Evolutionary conservation across 2,888 invertebrate genomes (phyloP).

Genomic region (Agriopis aurantiaria): DNA sequence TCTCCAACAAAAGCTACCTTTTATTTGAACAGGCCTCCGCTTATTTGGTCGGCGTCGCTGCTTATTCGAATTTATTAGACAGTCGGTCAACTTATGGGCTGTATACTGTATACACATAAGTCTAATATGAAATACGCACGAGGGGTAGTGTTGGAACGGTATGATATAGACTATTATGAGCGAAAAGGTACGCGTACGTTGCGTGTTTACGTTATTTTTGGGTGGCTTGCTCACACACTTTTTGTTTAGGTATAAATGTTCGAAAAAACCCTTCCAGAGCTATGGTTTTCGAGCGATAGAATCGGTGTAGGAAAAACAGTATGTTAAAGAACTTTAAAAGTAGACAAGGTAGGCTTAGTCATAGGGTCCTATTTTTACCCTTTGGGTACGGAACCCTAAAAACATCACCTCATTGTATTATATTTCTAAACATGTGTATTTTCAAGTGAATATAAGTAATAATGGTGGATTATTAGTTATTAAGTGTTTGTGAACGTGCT

Average conservation of each 20-base stretch:
- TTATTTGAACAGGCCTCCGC: constrained; percentile 53
- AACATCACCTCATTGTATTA: too few relatives aligned
- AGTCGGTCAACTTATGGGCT: constrained; percentile 49
- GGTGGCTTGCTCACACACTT: neutral
- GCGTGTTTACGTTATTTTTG: neutral
- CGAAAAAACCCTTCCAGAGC: neutral
- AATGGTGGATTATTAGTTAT: too few relatives aligned
- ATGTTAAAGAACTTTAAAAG: too few relatives aligned
- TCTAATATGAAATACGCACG: constrained; percentile 7
- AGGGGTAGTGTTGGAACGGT: neutral
- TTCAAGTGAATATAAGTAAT: too few relatives aligned
- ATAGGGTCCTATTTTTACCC: too few relatives aligned
- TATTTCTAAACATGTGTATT: too few relatives aligned
- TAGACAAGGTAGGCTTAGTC: too few relatives aligned
- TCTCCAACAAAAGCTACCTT: constrained; percentile 46
- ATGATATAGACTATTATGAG: neutral
- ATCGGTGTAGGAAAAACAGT: too few relatives aligned
- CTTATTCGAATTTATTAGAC: constrained; percentile 67
- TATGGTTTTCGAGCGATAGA: too few relatives aligned
- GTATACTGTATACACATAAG: neutral
- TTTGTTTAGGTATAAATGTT: neutral
- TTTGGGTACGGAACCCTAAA: too few relatives aligned
- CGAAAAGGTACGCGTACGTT: neutral
- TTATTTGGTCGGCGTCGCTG: constrained; percentile 43
- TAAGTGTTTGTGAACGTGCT: too few relatives aligned